Conservation (phyloP, 2,888 invertebrate genomes). For the Cerastoderma edule region DNA sequence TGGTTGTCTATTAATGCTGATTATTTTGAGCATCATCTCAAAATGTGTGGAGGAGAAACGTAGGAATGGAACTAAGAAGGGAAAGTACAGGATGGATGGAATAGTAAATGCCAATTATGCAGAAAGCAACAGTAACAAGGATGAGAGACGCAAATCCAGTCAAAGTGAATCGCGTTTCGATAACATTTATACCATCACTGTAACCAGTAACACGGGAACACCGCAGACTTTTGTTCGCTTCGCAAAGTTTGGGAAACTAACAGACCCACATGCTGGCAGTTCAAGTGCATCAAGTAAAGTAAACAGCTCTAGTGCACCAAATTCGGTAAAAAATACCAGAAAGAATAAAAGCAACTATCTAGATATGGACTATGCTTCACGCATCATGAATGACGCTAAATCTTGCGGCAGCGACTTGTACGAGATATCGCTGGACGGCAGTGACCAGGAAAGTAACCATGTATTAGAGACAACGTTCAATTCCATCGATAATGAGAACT, state of each 20-base stretch:
- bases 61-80: background rate
- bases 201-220: constrained; percentile 20
- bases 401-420: constrained; percentile 4
- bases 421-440: constrained; percentile 31
- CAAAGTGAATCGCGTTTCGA: constrained; percentile 21
- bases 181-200: constrained; percentile 51
- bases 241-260: constrained; percentile 24
- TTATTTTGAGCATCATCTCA: background rate
- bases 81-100: constrained; percentile 44
- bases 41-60: constrained; percentile 25
- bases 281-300: background rate
- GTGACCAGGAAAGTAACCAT: constrained; percentile 15
- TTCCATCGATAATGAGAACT: constrained; percentile 52
- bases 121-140: constrained; percentile 27
- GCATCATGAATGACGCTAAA: constrained; percentile 1
- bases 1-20: background rate
- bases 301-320: no score
- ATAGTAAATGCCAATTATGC: constrained; percentile 35
- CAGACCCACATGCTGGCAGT: background rate
- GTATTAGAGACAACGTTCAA: constrained; percentile 31
- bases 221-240: constrained; percentile 34
- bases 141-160: background rate
- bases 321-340: background rate
- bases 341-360: constrained; percentile 30
- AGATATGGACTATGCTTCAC: constrained; percentile 41